phyloP scores from a whole-genome alignment of 2,797 vertebrate species.

The Schizopygopsis pylzovi region DNA sequence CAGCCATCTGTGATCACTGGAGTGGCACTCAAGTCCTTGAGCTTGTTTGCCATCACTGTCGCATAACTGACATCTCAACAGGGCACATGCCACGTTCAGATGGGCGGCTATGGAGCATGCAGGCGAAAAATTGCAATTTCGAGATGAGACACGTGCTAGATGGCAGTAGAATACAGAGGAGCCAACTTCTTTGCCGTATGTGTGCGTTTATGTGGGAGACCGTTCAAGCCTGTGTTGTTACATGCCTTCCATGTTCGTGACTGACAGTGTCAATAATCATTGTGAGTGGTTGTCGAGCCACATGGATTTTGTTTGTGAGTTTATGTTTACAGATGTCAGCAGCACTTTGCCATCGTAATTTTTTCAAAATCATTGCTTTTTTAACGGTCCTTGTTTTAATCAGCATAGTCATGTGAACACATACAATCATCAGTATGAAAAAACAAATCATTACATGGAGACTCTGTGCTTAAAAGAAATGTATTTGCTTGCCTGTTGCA shows the following conservation, averaged over 20 bases:
- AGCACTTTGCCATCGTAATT: not conserved
- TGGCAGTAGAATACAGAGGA: slow-evolving; percentile 59
- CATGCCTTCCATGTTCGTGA: slow-evolving; percentile 7
- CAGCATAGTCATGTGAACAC: not conserved
- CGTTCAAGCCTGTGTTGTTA: not conserved
- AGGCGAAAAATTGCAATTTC: slow-evolving; percentile 51
- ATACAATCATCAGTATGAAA: not conserved
- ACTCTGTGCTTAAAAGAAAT: not conserved
- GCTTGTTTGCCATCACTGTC: slow-evolving; percentile 51
- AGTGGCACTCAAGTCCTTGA: slow-evolving; percentile 33
- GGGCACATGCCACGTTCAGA: slow-evolving; percentile 25
- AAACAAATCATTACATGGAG: not conserved
- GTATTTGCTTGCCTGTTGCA: not conserved
- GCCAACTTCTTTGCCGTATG: not conserved
- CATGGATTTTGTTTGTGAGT: not conserved
- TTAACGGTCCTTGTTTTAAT: not conserved
- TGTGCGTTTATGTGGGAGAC: not conserved
- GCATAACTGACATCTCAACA: slow-evolving; percentile 48
- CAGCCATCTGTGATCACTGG: slow-evolving; percentile 34
- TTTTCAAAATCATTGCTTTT: slow-evolving; percentile 19
- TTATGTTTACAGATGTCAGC: not conserved
- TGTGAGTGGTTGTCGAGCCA: not conserved
- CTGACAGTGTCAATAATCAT: slow-evolving; percentile 22
- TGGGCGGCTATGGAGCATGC: slow-evolving; percentile 50
- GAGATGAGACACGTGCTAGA: slow-evolving; percentile 64